Conservation (phyloP, 2,113 vertebrate genomes). For the Esox niger region DNA sequence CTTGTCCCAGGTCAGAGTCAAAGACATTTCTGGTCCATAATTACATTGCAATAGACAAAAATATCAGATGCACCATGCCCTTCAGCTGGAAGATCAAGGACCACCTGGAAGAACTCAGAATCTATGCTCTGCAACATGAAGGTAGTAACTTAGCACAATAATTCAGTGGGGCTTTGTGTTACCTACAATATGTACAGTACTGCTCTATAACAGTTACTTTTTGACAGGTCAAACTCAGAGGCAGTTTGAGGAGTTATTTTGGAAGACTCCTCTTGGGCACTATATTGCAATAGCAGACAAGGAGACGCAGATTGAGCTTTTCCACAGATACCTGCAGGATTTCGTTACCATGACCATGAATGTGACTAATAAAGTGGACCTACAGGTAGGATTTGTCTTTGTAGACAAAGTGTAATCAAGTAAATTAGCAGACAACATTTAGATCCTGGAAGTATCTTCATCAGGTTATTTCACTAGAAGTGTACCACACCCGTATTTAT, state of each 20-base stretch:
- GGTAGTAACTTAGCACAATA: slow-evolving; percentile 31
- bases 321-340: slow-evolving; percentile 79
- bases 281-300: slow-evolving; percentile 63
- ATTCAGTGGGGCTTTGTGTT: no score
- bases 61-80: slow-evolving; percentile 73
- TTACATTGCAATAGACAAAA: slow-evolving; percentile 63
- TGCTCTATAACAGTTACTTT: background rate
- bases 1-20: slow-evolving; percentile 64
- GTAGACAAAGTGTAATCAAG: no score
- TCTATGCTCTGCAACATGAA: slow-evolving; percentile 76
- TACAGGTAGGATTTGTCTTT: slow-evolving; percentile 66
- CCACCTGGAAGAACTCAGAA: slow-evolving; percentile 86
- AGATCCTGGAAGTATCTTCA: no score
- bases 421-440: no score
- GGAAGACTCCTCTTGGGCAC: slow-evolving; percentile 79
- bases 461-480: no score
- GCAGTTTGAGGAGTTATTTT: slow-evolving; percentile 82
- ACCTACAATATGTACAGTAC: no score
- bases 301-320: slow-evolving; percentile 68
- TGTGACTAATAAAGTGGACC: slow-evolving; percentile 64
- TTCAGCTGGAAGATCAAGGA: slow-evolving; percentile 94
- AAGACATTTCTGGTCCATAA: slow-evolving; percentile 82
- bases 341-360: slow-evolving; percentile 81
- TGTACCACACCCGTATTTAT: no score
- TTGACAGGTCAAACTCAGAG: slow-evolving; percentile 67